Conservation (phyloP, 2,113 vertebrate species). For the Nymphicus hollandicus region DNA sequence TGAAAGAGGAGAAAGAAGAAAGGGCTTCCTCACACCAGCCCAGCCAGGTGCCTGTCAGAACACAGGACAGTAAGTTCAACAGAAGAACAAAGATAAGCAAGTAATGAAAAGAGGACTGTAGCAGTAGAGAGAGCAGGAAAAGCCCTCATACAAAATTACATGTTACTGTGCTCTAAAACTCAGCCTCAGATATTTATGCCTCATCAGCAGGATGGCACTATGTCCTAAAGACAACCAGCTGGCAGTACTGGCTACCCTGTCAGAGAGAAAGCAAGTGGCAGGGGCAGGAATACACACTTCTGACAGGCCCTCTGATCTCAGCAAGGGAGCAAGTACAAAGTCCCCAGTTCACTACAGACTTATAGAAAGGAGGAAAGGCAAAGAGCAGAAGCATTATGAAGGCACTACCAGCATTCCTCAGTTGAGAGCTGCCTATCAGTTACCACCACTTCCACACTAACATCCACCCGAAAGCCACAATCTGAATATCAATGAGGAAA, state of each 20-base stretch:
- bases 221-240: not conserved
- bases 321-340: not conserved
- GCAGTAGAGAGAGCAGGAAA: not conserved
- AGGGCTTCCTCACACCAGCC: not conserved
- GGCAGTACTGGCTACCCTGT: not conserved
- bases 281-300: not conserved
- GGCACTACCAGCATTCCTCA: not conserved
- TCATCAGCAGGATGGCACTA: not conserved
- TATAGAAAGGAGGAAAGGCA: not conserved
- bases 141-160: not conserved
- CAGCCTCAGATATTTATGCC: not conserved
- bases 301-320: not conserved
- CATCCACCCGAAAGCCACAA: not conserved
- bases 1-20: not conserved
- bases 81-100: not conserved
- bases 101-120: not conserved
- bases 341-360: not conserved
- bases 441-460: not conserved
- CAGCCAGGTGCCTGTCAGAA: not conserved
- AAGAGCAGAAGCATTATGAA: not conserved
- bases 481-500: not conserved
- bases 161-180: not conserved
- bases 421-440: not conserved
- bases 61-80: not conserved
- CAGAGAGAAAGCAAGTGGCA: not conserved